These are phyloP conservation scores for Kryptolebias ocellatus DNA, from an alignment of 2,797 vertebrate genomes.

Conservation along the genomic window DNA sequence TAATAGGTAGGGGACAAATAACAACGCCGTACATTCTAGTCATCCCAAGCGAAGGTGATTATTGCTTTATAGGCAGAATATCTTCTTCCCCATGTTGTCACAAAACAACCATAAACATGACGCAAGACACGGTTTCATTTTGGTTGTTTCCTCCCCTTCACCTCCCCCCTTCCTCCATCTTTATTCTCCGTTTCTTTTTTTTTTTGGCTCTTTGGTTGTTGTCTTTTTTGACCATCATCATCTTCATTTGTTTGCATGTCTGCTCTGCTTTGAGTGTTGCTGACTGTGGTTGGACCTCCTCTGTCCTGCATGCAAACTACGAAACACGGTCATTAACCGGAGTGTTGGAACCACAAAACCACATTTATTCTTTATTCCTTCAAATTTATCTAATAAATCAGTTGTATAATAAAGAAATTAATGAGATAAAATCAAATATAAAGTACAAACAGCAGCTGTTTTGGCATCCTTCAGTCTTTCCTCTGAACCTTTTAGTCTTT, in stretches of 20 bases:
- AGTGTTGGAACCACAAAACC: not conserved
- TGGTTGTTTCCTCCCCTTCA: constrained; percentile 40
- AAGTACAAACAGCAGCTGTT: too few relatives aligned
- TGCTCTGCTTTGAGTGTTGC: constrained; percentile 73
- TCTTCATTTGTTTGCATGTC: constrained; percentile 79
- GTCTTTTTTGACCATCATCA: constrained; percentile 42
- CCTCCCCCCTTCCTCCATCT: constrained; percentile 16
- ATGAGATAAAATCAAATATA: too few relatives aligned
- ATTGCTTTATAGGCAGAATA: constrained; percentile 84
- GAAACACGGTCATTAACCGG: constrained; percentile 4
- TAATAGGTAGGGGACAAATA: constrained; percentile 96
- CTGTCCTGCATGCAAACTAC: constrained; percentile 33
- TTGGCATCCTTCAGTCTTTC: too few relatives aligned
- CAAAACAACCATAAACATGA: constrained; percentile 59
- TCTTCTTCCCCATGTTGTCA: constrained; percentile 74
- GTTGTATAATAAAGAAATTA: not conserved
- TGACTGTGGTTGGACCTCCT: constrained; percentile 68
- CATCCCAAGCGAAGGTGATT: constrained; percentile 98
- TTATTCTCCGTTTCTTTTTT: constrained; percentile 24
- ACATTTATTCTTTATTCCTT: not conserved
- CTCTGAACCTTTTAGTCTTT: too few relatives aligned
- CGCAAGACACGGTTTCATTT: constrained; percentile 51
- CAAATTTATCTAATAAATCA: not conserved
- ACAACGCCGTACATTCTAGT: constrained; percentile 92
- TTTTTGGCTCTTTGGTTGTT: constrained; percentile 36